Base-by-base conservation (phyloP, 2,888 invertebrate species). In the Allophyes oxyacanthae region DNA sequence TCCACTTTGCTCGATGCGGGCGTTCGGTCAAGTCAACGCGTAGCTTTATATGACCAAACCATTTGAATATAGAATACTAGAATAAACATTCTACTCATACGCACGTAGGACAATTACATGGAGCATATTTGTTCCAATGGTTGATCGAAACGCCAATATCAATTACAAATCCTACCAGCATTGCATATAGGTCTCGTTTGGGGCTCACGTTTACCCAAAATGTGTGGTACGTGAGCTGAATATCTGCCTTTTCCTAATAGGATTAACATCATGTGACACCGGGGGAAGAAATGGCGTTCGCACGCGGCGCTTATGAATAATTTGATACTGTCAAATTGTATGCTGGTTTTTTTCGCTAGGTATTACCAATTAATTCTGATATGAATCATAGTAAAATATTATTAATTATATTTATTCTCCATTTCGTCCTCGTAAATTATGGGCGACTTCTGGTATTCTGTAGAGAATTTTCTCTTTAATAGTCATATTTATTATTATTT, bases 121-220 rank as follows among this genome's bases (percentile, higher is more conserved):
- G 37, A 45, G 15, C 38, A 38, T 71, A 66, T 72, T 72, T 62
- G 56, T 68, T 55, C 57, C 30, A 38, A 28, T 28, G 28, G 2
- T 43, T 55, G 69, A 68, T 75, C 55, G 57, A 62, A 62, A 67
- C 63, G 74, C 77, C 75, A 76, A 83, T 79, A 77, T 72, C 82
- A 84, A 85, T 86, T 84, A 83, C 81, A 83, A 20, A 79, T 77
- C 73, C 41, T 42, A 51, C 75, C 72, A 78, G 62, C 71, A 66
- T 72, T 75, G 75, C 73, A 55, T 64, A 60, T 58, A 63, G 68
- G 73, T 64, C 74, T 71, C 76, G 72, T 75, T 76, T 65, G 60
- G 58, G 73, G 72, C 81, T 79, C 85, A 84, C 85, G 85, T 85
- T 72, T 78, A 67, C 72, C 79, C 83, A 78, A 82, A 87, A 87